phyloP scores from a whole-genome alignment of 2,113 vertebrate species.

The Dolichallabes microphthalmus region DNA sequence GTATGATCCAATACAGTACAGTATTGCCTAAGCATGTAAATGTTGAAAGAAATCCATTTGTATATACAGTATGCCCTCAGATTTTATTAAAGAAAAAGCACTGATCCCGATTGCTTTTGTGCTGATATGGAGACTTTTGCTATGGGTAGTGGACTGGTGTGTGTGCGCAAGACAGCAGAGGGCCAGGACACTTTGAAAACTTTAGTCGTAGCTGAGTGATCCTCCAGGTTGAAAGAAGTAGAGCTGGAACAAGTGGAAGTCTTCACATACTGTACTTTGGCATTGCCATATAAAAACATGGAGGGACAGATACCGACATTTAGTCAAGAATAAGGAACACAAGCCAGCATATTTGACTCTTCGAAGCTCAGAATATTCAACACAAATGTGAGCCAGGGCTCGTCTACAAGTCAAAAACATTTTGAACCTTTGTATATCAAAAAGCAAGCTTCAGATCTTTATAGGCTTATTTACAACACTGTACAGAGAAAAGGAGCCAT shows the following conservation, averaged over 20 bases:
- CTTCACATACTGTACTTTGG: not conserved
- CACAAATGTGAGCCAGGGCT: not conserved
- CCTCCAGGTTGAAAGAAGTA: not conserved
- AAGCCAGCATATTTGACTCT: not conserved
- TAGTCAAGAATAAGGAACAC: not conserved
- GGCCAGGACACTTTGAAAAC: not conserved
- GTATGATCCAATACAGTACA: not conserved
- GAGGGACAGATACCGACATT: not conserved
- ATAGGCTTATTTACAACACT: no score
- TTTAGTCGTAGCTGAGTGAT: not conserved
- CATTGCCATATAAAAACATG: not conserved
- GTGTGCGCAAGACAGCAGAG: not conserved
- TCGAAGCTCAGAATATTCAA: not conserved
- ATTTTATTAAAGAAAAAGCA: not conserved
- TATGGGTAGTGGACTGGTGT: not conserved
- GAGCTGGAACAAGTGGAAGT: not conserved
- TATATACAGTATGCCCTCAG: not conserved
- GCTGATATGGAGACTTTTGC: not conserved
- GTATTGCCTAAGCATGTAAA: not conserved
- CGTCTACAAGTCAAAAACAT: not conserved
- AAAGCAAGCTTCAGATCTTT: not conserved
- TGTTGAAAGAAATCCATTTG: not conserved
- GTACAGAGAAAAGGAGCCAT: no score
- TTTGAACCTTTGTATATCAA: not conserved
- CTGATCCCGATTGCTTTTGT: not conserved